phyloP scores from a whole-genome alignment of 2,888 invertebrate genomes.

The Emmelina monodactyla region DNA sequence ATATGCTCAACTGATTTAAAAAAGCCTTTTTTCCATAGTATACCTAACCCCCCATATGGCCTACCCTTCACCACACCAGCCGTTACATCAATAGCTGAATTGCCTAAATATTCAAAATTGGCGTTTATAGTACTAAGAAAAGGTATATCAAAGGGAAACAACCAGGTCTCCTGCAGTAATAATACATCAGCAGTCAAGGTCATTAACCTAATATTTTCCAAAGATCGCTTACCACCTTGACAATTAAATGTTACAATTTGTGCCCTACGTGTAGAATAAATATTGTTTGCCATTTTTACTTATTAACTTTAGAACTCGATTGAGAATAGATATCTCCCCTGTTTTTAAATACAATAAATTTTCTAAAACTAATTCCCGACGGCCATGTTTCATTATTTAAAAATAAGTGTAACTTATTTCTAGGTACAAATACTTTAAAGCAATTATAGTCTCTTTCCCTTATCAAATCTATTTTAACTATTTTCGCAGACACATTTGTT shows the following conservation, averaged over 20 bases:
- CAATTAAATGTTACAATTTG: constrained; percentile 18
- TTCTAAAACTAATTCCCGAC: constrained; percentile 9
- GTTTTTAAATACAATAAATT: constrained; percentile 7
- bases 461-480: constrained; percentile 11
- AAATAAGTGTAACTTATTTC: constrained; percentile 8
- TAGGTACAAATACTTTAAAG: constrained; percentile 13
- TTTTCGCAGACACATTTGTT: constrained; percentile 6
- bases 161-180: constrained; percentile 6
- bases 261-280: background rate
- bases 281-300: too few relatives aligned
- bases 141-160: constrained; percentile 8
- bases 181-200: background rate
- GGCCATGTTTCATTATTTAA: constrained; percentile 14
- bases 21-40: constrained; percentile 11
- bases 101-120: constrained; percentile 7
- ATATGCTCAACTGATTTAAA: constrained; percentile 6
- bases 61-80: constrained; percentile 6
- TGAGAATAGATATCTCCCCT: too few relatives aligned
- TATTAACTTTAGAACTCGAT: constrained; percentile 1
- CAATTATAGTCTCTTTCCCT: constrained; percentile 6
- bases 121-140: constrained; percentile 5
- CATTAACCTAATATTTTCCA: constrained; percentile 8
- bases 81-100: constrained; percentile 8
- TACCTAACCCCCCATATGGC: constrained; percentile 10
- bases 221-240: constrained; percentile 15